Conservation (phyloP, 2,113 vertebrate species). For the Ictalurus furcatus region DNA sequence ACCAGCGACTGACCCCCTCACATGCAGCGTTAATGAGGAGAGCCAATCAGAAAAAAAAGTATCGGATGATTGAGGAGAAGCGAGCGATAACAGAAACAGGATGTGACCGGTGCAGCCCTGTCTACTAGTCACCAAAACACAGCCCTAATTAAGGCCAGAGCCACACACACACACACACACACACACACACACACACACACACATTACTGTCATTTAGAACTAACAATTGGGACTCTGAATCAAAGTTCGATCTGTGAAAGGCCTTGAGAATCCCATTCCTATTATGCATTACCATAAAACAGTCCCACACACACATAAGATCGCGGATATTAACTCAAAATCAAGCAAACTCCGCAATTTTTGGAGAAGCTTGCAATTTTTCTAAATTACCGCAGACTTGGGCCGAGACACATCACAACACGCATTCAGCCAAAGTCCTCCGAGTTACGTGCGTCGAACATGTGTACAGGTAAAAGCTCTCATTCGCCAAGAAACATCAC, state of each 20-base stretch:
- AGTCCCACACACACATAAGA: too few species aligned
- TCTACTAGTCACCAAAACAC: slow-evolving; percentile 54
- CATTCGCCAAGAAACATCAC: too few species aligned
- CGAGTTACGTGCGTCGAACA: too few species aligned
- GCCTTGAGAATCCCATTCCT: neutral
- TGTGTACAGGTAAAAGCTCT: too few species aligned
- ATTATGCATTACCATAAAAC: neutral
- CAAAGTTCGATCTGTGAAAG: neutral
- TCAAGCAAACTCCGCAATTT: too few species aligned
- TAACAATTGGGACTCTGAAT: neutral
- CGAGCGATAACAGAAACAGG: slow-evolving; percentile 69
- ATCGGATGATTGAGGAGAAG: slow-evolving; percentile 68
- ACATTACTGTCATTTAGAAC: neutral
- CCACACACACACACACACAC: neutral
- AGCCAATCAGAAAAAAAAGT: slow-evolving; percentile 64
- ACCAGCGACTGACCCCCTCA: slow-evolving; percentile 61
- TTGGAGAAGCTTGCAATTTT: too few species aligned
- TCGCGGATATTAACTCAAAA: too few species aligned
- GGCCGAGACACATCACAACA: too few species aligned
- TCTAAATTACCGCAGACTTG: too few species aligned
- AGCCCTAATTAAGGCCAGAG: slow-evolving; percentile 51
- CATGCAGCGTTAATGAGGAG: slow-evolving; percentile 62
- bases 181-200: neutral
- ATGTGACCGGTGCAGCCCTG: slow-evolving; percentile 59
- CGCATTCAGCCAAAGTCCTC: too few species aligned